Percentiles rank a stretch among this genome's conserved stretches.
phyloP scores from a whole-genome alignment of 2,113 vertebrate genomes.

The Centropus unirufus region DNA sequence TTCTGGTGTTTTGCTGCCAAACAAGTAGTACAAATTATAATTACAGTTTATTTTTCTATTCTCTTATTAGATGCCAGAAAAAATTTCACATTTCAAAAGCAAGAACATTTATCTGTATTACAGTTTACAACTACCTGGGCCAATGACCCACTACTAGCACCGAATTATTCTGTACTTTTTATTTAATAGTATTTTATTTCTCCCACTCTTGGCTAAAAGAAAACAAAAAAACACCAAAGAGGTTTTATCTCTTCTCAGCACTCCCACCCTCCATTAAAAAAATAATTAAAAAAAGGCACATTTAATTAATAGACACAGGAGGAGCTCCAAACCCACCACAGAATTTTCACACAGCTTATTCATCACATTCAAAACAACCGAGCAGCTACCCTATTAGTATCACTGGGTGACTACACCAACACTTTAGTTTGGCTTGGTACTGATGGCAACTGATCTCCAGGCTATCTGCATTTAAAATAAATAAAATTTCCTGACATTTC shows the following conservation, averaged over 20 bases:
- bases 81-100: neutral
- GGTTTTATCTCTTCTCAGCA: conserved; percentile 29
- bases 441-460: conserved; percentile 7
- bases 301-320: conserved; percentile 73
- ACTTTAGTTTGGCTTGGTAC: conserved; percentile 33
- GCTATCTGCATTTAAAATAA: neutral
- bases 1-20: neutral
- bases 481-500: neutral
- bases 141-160: neutral
- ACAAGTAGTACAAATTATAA: neutral
- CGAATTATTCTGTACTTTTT: neutral
- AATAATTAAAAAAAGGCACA: conserved; percentile 70
- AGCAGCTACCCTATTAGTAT: conserved; percentile 70
- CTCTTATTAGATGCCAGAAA: neutral
- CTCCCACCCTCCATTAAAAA: conserved; percentile 54
- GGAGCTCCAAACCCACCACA: conserved; percentile 54
- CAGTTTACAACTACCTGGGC: neutral
- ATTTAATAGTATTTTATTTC: neutral
- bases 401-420: conserved; percentile 49
- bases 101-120: neutral
- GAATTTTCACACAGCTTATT: conserved; percentile 59
- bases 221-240: neutral
- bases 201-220: neutral
- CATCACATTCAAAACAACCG: conserved; percentile 71
- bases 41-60: neutral